Evolutionary conservation across 2,888 invertebrate genomes (phyloP), one percentile per base, ranked within the genome.

Genomic region (Drosophila villosipedis): DNA sequence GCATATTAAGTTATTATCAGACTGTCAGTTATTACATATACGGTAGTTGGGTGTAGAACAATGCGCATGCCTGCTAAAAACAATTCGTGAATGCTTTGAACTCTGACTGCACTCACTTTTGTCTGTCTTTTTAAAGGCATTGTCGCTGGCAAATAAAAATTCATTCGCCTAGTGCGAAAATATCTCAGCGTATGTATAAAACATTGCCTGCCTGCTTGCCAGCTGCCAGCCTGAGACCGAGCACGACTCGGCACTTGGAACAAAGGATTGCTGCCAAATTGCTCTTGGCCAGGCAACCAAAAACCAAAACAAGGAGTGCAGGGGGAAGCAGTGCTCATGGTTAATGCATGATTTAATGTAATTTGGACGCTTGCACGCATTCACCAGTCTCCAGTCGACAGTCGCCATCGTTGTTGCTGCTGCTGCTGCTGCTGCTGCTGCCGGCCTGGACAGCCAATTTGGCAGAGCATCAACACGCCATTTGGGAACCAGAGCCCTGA

Each of bases 1-100:
- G 68, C 89, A 91, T 92, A 91, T 91, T 91, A 91, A 92, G 91
- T 92, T 91, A 91, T 91, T 92, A 91, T 91, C 92, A 78, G 81
- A 68, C 82, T 72, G 65, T 58, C 67, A 76, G 69, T 83, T 74
- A 80, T 62, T 22, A 58, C 39, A 12, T 9, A 68, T 9, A 64
- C 49, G 28, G 22, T n/a, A 57, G 76, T 50, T 41, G 33, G 33
- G 28, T 14, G 41, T 31, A 25, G 25, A 25, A 25, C 47, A 47
- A 47, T 47, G 47, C 47, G 47, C 47, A 47, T 31, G 58, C n/a
- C 16, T 16, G 41, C 41, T n/a, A 3, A 58, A 39, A 10, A 28
- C 35, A 50, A 19, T 50, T 47, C 50, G 55, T 25, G 67, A 73
- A 73, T 70, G 63, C 70, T 65, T 33, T 75, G 60, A 68, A 65